phyloP scores from a whole-genome alignment of 2,113 vertebrate genomes.

The Melospiza georgiana region DNA sequence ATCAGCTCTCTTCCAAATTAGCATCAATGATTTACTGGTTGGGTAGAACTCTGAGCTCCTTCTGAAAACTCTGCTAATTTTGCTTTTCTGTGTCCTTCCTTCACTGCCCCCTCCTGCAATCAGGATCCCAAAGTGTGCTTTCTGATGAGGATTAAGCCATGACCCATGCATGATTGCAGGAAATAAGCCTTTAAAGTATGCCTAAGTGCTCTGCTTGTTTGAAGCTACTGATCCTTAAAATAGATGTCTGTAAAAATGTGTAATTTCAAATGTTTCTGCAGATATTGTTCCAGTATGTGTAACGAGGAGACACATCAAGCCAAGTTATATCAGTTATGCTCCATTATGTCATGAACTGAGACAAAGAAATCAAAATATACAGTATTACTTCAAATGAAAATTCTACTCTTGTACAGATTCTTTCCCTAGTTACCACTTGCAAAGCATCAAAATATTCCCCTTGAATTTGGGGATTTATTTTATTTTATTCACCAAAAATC shows the following conservation, averaged over 20 bases:
- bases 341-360: constrained; percentile 46
- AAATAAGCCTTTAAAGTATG: constrained; percentile 59
- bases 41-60: background rate
- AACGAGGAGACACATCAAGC: constrained; percentile 27
- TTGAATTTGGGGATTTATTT: background rate
- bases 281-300: background rate
- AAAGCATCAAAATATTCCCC: background rate
- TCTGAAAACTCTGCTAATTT: background rate
- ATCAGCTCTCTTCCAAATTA: background rate
- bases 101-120: background rate
- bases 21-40: background rate
- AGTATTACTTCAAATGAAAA: background rate
- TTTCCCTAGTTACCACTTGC: background rate
- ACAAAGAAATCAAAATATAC: constrained; percentile 21
- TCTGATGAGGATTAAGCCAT: constrained; percentile 41
- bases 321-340: constrained; percentile 40
- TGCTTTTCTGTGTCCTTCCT: background rate
- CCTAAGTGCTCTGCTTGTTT: constrained; percentile 50
- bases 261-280: constrained; percentile 40
- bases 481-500: background rate
- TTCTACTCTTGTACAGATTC: background rate
- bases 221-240: constrained; percentile 63
- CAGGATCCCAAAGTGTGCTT: background rate
- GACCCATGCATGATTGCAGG: constrained; percentile 49
- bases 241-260: constrained; percentile 40